Percentiles rank a stretch among this genome's conserved stretches.
Conservation (phyloP, 2,797 vertebrate genomes). For the Sebastes itinus region DNA sequence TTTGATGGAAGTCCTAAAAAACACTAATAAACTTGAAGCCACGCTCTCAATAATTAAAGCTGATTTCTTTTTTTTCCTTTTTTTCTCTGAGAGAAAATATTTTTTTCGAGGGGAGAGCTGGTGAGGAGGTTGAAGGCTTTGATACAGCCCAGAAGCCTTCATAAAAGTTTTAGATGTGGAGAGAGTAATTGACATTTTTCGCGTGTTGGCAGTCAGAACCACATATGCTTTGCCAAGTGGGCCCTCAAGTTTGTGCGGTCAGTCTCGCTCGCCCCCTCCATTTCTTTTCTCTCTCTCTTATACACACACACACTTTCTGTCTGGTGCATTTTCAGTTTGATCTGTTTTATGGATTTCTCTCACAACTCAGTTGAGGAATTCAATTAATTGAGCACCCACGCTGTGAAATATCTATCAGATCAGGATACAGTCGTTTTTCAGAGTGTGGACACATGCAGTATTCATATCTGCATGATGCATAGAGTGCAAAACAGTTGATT, state of each 20-base stretch:
- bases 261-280: constrained; percentile 29
- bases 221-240: constrained; percentile 70
- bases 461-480: constrained; percentile 64
- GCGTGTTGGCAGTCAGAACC: constrained; percentile 78
- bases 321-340: constrained; percentile 53
- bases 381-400: constrained; percentile 71
- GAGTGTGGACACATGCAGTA: constrained; percentile 41
- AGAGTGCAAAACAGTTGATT: constrained; percentile 63
- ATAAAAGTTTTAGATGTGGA: constrained; percentile 80
- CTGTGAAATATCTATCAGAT: constrained; percentile 68
- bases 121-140: constrained; percentile 78
- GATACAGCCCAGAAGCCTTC: constrained; percentile 77
- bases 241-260: constrained; percentile 62
- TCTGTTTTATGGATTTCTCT: constrained; percentile 70
- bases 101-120: constrained; percentile 63
- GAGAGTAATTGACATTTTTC: constrained; percentile 81
- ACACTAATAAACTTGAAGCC: constrained; percentile 73
- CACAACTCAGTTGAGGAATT: constrained; percentile 64
- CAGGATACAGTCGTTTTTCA: constrained; percentile 68
- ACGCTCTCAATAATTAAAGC: constrained; percentile 79
- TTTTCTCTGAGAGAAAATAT: constrained; percentile 70
- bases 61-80: constrained; percentile 50
- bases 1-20: constrained; percentile 74
- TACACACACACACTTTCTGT: constrained; percentile 8
- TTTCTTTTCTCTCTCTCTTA: constrained; percentile 4